phyloP scores from a whole-genome alignment of 2,797 vertebrate genomes.

The Sarcophilus harrisii region DNA sequence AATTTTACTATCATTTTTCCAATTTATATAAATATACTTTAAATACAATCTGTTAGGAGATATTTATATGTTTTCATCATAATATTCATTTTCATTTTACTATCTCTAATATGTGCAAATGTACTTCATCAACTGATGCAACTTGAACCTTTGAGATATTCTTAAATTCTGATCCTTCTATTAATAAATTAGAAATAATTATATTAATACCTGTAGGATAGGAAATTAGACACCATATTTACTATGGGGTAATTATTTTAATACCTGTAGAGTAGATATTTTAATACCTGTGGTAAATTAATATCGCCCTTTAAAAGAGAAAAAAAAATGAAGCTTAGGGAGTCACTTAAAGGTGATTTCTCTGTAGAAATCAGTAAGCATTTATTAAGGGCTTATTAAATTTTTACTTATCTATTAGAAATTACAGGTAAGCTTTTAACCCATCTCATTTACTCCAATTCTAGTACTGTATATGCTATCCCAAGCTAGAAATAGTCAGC shows the following conservation, averaged over 20 bases:
- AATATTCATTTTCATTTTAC: neutral
- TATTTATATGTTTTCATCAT: neutral
- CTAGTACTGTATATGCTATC: neutral
- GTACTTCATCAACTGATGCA: neutral
- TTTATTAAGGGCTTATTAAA: neutral
- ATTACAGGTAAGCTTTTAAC: neutral
- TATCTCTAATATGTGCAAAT: neutral
- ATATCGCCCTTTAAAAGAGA: neutral
- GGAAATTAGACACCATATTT: neutral
- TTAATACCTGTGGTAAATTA: neutral
- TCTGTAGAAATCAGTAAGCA: neutral
- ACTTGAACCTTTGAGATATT: neutral
- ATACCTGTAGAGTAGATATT: neutral
- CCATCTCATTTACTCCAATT: neutral
- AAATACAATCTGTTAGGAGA: neutral
- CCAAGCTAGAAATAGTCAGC: neutral
- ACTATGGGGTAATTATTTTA: neutral
- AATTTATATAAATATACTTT: neutral
- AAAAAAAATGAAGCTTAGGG: neutral
- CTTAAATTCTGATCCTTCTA: neutral
- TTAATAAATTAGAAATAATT: neutral
- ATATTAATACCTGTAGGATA: neutral
- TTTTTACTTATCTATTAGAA: neutral
- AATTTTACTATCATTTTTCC: neutral
- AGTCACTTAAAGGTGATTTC: neutral